A percentile compares a stretch with the other conserved stretches of the same genome.
These are phyloP conservation scores for Drosophila prosaltans DNA, from an alignment of 1,140 invertebrate species.

Conservation along the genomic window DNA sequence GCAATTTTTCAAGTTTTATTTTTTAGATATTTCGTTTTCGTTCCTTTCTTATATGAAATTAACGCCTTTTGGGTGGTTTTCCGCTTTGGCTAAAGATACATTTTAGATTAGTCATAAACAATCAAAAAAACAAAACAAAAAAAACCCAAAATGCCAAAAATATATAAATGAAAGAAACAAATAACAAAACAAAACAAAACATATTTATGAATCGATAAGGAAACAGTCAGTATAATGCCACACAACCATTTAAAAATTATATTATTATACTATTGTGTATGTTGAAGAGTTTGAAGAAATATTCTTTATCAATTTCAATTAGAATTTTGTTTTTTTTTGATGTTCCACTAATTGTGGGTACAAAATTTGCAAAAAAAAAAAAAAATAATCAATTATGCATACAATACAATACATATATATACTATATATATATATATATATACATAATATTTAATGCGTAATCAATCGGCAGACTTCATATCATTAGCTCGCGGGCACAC, in stretches of 20 bases:
- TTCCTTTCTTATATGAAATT: slow-evolving; percentile 50
- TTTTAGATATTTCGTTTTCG: slow-evolving; percentile 26
- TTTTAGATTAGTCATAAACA: slow-evolving; percentile 43
- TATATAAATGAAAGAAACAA: slow-evolving; percentile 35
- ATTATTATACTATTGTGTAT: background rate
- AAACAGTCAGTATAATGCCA: background rate
- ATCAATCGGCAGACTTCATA: slow-evolving; percentile 32
- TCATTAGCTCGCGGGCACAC: slow-evolving; percentile 26
- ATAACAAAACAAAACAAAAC: slow-evolving; percentile 8
- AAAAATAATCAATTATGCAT: slow-evolving; percentile 74
- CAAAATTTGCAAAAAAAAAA: slow-evolving; percentile 42
- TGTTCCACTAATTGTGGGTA: slow-evolving; percentile 5
- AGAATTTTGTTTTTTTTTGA: background rate
- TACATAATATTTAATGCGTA: slow-evolving; percentile 41
- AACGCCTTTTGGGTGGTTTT: slow-evolving; percentile 57
- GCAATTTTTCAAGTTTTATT: slow-evolving; percentile 26
- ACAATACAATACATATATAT: slow-evolving; percentile 69
- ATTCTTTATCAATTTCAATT: background rate
- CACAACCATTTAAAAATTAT: background rate
- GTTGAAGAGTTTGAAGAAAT: background rate
- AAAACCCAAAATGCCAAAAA: slow-evolving; percentile 12
- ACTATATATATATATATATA: background rate
- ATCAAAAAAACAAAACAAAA: slow-evolving; percentile 16
- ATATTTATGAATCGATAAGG: background rate
- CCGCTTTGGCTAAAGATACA: slow-evolving; percentile 35